Evolutionary conservation across 2,797 vertebrate species (phyloP), one percentile per base, ranked within the genome.

Genomic region (Petrocephalus schoutedeni): DNA sequence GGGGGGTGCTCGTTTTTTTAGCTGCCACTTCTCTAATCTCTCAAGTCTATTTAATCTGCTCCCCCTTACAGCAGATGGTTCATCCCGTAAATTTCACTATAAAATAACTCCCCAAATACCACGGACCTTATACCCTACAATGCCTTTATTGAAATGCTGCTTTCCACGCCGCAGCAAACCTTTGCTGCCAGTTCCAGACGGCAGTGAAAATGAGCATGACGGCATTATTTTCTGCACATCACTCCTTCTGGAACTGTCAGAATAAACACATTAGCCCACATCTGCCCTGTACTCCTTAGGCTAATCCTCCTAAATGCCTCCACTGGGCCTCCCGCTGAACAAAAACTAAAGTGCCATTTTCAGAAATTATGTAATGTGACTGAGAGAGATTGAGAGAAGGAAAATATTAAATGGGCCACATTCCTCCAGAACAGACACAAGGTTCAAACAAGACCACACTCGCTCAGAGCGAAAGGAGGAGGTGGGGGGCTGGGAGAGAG

Each of bases 401-500:
- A 89, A 91, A 90, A 89, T 86, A 92, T 91, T 91, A 93, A 93
- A 94, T 91, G 92, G 89, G 83, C 92, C 92, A 92, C 94, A 94
- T 94, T 95, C 94, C 94, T 95, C 93, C 93, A 93, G 94, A 93
- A 93, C 91, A 92, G 93, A 95, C 91, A 92, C 92, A 92, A 93
- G 92, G 93, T 80, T 88, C 32, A 92, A 92, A 93, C 95, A 95
- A 92, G 94, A 89, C 92, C 87, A 89, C 89, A 94, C 94, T 93
- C 92, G 93, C 92, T 57, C 28, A 23, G 84, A 10, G 56, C 9
- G 49, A 4, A 2, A 36, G 32, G 6, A 21, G n/a, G 23, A 88
- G 53, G 67, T 51, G 82, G 23, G 84, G 36, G 83, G 45, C 36
- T 41, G 36, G 36, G 36, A 41, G 36, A 67, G 82, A 93, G 93